phyloP scores from a whole-genome alignment of 2,888 invertebrate genomes.

The Thalpophila matura region DNA sequence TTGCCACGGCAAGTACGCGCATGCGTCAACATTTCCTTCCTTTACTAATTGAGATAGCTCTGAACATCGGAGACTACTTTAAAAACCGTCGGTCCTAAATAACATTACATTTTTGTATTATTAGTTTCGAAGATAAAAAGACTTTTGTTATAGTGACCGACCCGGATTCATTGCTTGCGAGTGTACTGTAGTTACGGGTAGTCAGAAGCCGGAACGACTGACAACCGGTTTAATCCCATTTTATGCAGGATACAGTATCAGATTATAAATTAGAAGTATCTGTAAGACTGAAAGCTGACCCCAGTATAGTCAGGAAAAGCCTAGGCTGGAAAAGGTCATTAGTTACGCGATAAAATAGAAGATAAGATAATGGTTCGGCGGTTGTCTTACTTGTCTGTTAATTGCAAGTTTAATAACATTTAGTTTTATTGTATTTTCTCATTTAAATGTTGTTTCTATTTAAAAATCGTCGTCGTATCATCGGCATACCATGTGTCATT shows the following conservation, averaged over 20 bases:
- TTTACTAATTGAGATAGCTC: background rate
- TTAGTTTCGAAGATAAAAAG: too few species aligned
- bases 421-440: background rate
- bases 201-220: too few species aligned
- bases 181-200: too few species aligned
- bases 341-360: slow-evolving; percentile 67
- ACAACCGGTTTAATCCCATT: too few species aligned
- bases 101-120: too few species aligned
- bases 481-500: background rate
- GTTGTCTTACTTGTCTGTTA: slow-evolving; percentile 25
- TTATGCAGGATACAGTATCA: background rate
- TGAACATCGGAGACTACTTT: background rate
- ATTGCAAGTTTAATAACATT: slow-evolving; percentile 43
- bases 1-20: background rate
- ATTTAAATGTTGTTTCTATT: background rate
- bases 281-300: background rate
- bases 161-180: too few species aligned
- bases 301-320: background rate
- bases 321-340: slow-evolving; percentile 9
- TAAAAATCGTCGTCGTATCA: background rate
- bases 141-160: too few species aligned
- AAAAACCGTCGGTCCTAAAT: background rate
- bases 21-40: background rate
- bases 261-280: background rate
- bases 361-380: slow-evolving; percentile 47